phyloP scores from a whole-genome alignment of 1,140 invertebrate genomes.

The Drosophila mojavensis region DNA sequence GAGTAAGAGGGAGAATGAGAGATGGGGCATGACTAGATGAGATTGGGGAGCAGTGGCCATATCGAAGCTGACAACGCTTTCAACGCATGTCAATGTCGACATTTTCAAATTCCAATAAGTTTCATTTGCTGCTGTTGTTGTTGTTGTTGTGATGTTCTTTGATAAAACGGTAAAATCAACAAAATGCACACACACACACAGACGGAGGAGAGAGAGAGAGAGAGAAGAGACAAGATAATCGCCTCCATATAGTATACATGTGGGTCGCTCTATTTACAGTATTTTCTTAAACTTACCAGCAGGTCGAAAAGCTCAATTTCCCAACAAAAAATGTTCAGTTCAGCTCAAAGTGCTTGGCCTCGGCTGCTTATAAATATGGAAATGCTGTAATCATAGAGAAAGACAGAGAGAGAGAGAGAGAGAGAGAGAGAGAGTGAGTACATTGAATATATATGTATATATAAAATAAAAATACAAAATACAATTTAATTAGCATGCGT shows the following conservation, averaged over 20 bases:
- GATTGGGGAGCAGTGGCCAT: neutral
- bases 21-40: neutral
- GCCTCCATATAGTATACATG: too few relatives aligned
- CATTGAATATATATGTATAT: neutral
- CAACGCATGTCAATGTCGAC: constrained; percentile 52
- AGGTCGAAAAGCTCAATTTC: constrained; percentile 27
- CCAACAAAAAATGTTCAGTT: constrained; percentile 6
- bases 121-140: constrained; percentile 25
- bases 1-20: neutral
- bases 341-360: neutral
- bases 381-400: constrained; percentile 47
- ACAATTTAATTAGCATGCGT: constrained; percentile 68
- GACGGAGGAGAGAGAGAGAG: too few relatives aligned
- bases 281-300: constrained; percentile 36
- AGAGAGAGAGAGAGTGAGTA: constrained; percentile 20
- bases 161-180: constrained; percentile 44
- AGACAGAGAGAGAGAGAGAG: constrained; percentile 6
- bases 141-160: constrained; percentile 26
- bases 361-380: constrained; percentile 31
- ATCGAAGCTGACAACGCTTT: constrained; percentile 54
- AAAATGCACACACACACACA: constrained; percentile 10
- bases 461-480: neutral
- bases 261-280: neutral
- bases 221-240: constrained; percentile 4
- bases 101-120: constrained; percentile 71